Evolutionary conservation across 92 coral and sea anemone genomes (phyloP).

Genomic region (Diadumene lineata): DNA sequence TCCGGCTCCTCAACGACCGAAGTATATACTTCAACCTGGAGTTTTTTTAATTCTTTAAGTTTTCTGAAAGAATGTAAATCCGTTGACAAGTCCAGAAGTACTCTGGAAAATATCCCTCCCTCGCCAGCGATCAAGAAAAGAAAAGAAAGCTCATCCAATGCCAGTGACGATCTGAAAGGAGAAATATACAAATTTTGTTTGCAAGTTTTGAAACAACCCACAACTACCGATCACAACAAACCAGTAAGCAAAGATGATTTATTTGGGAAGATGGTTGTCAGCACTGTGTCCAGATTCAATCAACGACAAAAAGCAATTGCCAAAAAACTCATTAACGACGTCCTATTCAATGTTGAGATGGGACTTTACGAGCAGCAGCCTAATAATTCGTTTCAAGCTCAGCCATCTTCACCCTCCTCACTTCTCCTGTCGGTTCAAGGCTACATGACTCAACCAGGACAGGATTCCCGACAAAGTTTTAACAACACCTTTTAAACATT

Average conservation of each 20-base stretch:
- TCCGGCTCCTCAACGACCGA: conserved; percentile 14
- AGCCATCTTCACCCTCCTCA: no score
- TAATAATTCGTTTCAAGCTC: no score
- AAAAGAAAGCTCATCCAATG: conserved; percentile 8
- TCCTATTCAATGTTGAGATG: conserved; percentile 41
- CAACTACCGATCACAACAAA: conserved; percentile 28
- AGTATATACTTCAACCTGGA: conserved; percentile 29
- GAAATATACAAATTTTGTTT: conserved; percentile 42
- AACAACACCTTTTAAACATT: no score
- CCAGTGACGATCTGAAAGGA: conserved; percentile 24
- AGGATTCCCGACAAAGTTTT: no score
- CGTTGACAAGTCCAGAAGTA: conserved; percentile 22
- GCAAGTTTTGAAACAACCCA: conserved; percentile 36
- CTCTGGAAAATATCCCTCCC: conserved; percentile 2
- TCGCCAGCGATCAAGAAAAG: neutral
- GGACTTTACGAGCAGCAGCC: neutral
- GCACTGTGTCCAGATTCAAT: conserved; percentile 42
- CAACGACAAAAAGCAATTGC: conserved; percentile 43
- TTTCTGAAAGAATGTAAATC: neutral
- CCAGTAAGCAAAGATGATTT: conserved; percentile 46
- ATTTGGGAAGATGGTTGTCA: conserved; percentile 47
- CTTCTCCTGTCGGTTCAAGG: no score
- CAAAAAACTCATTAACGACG: conserved; percentile 26
- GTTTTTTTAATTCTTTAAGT: conserved; percentile 2
- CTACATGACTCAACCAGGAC: no score